Evolutionary conservation across 2,113 vertebrate genomes (phyloP), one percentile per base, ranked within the genome.

Genomic region (Orcinus orca): DNA sequence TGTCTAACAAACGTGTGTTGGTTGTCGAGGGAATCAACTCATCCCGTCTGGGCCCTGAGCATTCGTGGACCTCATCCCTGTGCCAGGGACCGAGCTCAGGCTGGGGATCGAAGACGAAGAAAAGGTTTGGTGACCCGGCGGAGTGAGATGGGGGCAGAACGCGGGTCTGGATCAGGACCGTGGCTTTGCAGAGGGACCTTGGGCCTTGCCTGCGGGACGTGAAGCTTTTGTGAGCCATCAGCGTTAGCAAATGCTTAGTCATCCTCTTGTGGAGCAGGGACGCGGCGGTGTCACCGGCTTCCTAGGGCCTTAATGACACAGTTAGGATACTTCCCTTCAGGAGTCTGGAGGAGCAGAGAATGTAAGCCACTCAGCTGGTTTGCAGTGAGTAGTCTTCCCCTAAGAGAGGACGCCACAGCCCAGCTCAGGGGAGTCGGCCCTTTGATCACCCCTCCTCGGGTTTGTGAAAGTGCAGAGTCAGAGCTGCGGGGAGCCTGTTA

Each of bases 251-350:
- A 23, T 8, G 26, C 53, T 23, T 47, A 0, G 13, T 2, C 31
- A 31, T 60, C 23, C 50, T 60, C 63, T 29, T 0, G 1, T 3
- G 53, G 36, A 50, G 74, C 63, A 31, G 31, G 33, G 53, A 23
- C 12, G 0, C 8, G 0, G 29, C 3, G 0, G 3, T 3, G 3
- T 21, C 14, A 6, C 0, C 11, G 38, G 21, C 18, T 13, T 62
- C 63, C 23, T 31, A 23, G 25, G 63, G 29, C n/a, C 60, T 58
- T 17, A 23, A 12, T 70, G 47, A 36, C 36, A 4, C 82, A 41
- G 29, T 2, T 1, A 53, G 26, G 55, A 10, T 29, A 23, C 47
- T 44, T 44, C 55, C 62, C 10, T 25, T 38, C 38, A 13, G 63
- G 25, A 50, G 50, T 38, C 36, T 8, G 65, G 38, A 71, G 92